These are phyloP conservation scores for Drosophila serrata DNA, from an alignment of 1,140 invertebrate genomes.

Conservation along the genomic window DNA sequence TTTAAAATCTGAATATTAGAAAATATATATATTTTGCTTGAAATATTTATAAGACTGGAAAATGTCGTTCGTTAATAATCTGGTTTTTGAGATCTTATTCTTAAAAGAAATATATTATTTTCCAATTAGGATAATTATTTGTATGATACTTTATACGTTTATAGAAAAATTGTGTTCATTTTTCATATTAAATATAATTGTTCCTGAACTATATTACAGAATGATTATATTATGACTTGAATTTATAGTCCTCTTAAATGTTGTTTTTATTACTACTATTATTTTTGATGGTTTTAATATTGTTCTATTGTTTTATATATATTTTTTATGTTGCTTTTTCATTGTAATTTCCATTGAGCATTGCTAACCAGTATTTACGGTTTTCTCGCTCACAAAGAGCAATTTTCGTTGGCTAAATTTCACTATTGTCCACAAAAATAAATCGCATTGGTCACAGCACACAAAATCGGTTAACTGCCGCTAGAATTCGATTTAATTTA, in stretches of 20 bases:
- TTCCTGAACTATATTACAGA: background rate
- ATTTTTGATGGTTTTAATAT: background rate
- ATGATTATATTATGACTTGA: background rate
- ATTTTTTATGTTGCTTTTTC: background rate
- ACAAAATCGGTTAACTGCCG: slow-evolving; percentile 21
- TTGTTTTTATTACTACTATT: background rate
- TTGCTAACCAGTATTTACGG: background rate
- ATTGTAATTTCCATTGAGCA: background rate
- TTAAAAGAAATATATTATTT: no score
- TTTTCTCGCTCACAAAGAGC: slow-evolving; percentile 13
- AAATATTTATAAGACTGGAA: no score
- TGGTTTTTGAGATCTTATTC: no score
- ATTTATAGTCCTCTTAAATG: background rate
- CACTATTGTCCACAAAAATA: slow-evolving; percentile 32
- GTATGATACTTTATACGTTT: no score
- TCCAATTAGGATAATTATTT: no score
- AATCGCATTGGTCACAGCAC: slow-evolving; percentile 54
- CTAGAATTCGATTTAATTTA: slow-evolving; percentile 9
- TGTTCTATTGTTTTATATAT: background rate
- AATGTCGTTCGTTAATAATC: no score
- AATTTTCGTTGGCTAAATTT: slow-evolving; percentile 21
- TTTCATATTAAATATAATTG: background rate
- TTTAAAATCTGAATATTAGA: no score
- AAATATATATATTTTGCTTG: no score
- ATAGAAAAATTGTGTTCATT: background rate